Evolutionary conservation across 2,888 invertebrate genomes (phyloP), one percentile per base, ranked within the genome.

Genomic region (Drosophila hawaiiensis): DNA sequence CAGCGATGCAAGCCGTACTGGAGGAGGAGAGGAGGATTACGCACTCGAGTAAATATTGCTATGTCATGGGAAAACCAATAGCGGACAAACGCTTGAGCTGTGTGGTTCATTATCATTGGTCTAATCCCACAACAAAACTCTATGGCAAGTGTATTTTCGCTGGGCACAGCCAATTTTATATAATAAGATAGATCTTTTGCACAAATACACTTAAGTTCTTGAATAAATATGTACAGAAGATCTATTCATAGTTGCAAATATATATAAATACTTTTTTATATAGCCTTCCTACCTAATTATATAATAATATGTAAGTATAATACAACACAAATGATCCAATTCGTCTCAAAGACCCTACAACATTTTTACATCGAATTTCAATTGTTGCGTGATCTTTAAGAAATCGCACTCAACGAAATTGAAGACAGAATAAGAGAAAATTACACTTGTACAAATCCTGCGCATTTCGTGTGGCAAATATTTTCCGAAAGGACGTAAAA

Each of bases 31-130:
- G 43, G 58, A 67, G 78, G 90, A 89, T 91, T 91, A 91, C 76
- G 77, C 83, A 80, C 80, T 82, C 76, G 82, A 85, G 69, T 80
- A 82, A 79, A 81, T 84, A 82, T 78, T 77, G 72, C 54, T 78
- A 76, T 72, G 84, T 76, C 84, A 89, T 91, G 89, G 84, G 89
- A 91, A 91, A 70, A 74, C 82, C 82, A 82, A 78, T 80, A 83
- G 70, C 71, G 56, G 70, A 65, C 43, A 73, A 75, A 53, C 65
- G 65, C 52, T 69, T 61, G 61, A 68, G 56, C 61, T 54, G 70
- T 83, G 89, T 73, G 88, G 89, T 84, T 81, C 80, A 82, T 87
- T 89, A 87, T 80, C 68, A 70, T 75, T 61, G 37, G 67, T 69
- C 76, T 87, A 89, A 89, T 87, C 90, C 85, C 52, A 68, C 75